A percentile compares a stretch with the other conserved stretches of the same genome.
phyloP scores from a whole-genome alignment of 2,113 vertebrate species.

The Illadopsis cleaveri region DNA sequence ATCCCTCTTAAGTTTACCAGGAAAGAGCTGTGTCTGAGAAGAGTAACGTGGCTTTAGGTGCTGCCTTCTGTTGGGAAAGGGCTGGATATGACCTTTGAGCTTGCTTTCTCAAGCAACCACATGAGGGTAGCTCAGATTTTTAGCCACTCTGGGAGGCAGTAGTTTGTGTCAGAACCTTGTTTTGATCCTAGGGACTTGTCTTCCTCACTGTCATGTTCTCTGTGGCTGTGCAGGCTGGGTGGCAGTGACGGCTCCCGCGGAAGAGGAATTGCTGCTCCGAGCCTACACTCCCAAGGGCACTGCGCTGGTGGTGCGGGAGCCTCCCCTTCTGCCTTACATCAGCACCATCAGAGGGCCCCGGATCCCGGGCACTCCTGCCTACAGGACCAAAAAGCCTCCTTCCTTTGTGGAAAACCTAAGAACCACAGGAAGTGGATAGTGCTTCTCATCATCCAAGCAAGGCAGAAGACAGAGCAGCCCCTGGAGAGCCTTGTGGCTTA shows the following conservation, averaged over 20 bases:
- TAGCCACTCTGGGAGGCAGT: neutral
- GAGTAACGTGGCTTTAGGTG: neutral
- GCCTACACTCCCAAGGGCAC: slow-evolving; percentile 78
- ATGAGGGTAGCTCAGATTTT: neutral
- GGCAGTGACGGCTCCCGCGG: slow-evolving; percentile 77
- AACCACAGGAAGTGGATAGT: neutral
- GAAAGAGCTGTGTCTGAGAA: neutral
- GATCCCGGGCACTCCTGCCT: slow-evolving; percentile 74
- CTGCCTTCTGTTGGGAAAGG: neutral
- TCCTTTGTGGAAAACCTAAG: slow-evolving; percentile 67
- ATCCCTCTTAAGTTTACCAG: neutral
- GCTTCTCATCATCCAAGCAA: neutral
- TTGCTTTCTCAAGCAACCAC: neutral
- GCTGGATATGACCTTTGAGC: neutral
- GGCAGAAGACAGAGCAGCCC: neutral
- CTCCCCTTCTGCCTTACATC: slow-evolving; percentile 84
- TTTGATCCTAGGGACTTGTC: neutral
- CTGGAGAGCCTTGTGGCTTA: neutral
- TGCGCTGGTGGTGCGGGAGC: slow-evolving; percentile 64
- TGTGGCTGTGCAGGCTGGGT: slow-evolving; percentile 84
- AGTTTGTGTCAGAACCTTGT: neutral
- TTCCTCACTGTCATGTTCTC: neutral
- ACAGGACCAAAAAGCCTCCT: slow-evolving; percentile 75
- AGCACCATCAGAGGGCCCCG: slow-evolving; percentile 81
- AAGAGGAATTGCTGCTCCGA: slow-evolving; percentile 76